Evolutionary conservation across 2,113 vertebrate genomes (phyloP), one percentile per base, ranked within the genome.

Genomic region (Equus przewalskii): DNA sequence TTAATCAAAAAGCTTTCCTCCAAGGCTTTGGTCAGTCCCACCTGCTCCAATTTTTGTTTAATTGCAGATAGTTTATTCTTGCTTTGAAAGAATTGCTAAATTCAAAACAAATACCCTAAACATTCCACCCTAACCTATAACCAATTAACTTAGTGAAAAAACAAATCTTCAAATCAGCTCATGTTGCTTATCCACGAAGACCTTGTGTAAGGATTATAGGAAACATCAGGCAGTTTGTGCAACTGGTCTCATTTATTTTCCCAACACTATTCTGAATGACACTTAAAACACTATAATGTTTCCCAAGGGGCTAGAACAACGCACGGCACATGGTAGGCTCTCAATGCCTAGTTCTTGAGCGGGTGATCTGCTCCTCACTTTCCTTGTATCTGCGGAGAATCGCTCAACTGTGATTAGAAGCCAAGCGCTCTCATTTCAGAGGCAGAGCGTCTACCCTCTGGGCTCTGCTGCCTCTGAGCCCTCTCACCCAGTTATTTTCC

Each of bases 291-390:
- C 16, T 22, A 8, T 36, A 8, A 19, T 33, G 12, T 26, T 18
- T 19, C 26, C 56, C 15, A 60, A 41, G 73, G 79, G 28, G 21
- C 22, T 76, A 21, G 30, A 56, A 28, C n/a, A 46, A 41, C 30
- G 1, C 6, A 9, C 5, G 8, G 19, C 2, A 8, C 9, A 1
- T 0, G 24, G 7, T 7, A 24, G 12, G 4, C 11, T 49, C 22
- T 73, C 64, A 24, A 1, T 14, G 18, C 4, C 26, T 10, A 19
- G 6, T 15, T n/a, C 51, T 36, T 79, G n/a, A 65, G 90, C 4
- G 41, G 30, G 46, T 9, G 14, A 11, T 58, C 1, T 18, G 24
- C 15, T 19, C 46, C 51, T 65, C 5, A 21, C 1, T 28, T 73
- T 44, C 56, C 14, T 41, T 73, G 11, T 1, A 2, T 58, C 8